A percentile compares a stretch with the other conserved stretches of the same genome.
These are phyloP conservation scores for Leucoptera coffeella DNA, from an alignment of 2,888 invertebrate genomes.

Conservation along the genomic window DNA sequence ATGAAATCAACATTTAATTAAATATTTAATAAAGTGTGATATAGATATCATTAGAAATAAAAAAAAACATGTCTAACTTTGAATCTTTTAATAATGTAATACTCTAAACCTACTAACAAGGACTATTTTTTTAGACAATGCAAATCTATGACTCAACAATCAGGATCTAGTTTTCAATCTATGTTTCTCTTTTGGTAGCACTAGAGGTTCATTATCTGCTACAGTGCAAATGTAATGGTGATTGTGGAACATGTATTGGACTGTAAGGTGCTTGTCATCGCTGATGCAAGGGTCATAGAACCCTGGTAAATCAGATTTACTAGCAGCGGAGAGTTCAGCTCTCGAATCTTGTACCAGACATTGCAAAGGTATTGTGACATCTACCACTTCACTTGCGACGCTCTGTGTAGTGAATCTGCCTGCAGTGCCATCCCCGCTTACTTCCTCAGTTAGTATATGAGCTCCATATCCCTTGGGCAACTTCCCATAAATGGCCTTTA, in stretches of 20 bases:
- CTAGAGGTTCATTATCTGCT: slow-evolving; percentile 70
- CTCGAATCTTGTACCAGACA: slow-evolving; percentile 90
- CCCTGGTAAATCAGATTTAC: slow-evolving; percentile 92
- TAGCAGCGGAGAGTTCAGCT: slow-evolving; percentile 74
- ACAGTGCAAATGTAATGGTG: slow-evolving; percentile 74
- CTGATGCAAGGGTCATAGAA: slow-evolving; percentile 95
- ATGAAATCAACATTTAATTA: too few relatives aligned
- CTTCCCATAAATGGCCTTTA: slow-evolving; percentile 77
- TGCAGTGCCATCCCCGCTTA: too few relatives aligned
- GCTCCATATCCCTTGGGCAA: slow-evolving; percentile 29
- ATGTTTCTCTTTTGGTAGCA: slow-evolving; percentile 35
- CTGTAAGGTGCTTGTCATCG: slow-evolving; percentile 80
- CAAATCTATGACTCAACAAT: too few relatives aligned
- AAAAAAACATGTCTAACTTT: too few relatives aligned
- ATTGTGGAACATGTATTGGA: slow-evolving; percentile 81
- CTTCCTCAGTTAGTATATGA: too few relatives aligned
- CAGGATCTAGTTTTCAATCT: too few relatives aligned
- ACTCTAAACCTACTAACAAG: too few relatives aligned
- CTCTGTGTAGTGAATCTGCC: too few relatives aligned
- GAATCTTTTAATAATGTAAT: too few relatives aligned
- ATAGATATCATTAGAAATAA: too few relatives aligned
- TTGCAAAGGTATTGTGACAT: slow-evolving; percentile 93
- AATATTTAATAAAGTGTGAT: too few relatives aligned
- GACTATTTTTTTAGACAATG: too few relatives aligned
- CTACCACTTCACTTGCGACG: slow-evolving; percentile 77